phyloP scores from a whole-genome alignment of 1,140 invertebrate genomes.

The Sarcophaga peregrina region DNA sequence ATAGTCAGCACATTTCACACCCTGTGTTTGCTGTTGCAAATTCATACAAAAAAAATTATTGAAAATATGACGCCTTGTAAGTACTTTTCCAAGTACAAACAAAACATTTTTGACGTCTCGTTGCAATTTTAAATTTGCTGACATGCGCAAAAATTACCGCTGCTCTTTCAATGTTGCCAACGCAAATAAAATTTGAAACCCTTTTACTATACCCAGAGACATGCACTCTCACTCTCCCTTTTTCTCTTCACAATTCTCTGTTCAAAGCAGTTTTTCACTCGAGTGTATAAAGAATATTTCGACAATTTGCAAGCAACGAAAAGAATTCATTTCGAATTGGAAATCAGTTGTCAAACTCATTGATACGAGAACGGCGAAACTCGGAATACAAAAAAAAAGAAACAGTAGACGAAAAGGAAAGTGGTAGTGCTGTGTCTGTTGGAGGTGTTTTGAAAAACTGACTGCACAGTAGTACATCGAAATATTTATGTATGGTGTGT shows the following conservation, averaged over 20 bases:
- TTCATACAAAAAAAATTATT: background rate
- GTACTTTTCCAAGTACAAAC: too few species aligned
- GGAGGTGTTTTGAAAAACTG: slow-evolving; percentile 11
- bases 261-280: background rate
- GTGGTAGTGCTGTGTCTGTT: slow-evolving; percentile 18
- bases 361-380: slow-evolving; percentile 30
- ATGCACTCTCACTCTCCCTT: background rate
- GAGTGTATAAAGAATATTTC: background rate
- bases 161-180: slow-evolving; percentile 29
- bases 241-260: background rate
- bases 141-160: slow-evolving; percentile 31
- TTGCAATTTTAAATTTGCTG: background rate
- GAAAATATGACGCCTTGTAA: too few species aligned
- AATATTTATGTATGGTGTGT: slow-evolving; percentile 19
- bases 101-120: background rate
- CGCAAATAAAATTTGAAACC: background rate
- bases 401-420: slow-evolving; percentile 18
- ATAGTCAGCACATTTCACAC: slow-evolving; percentile 13
- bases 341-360: slow-evolving; percentile 40
- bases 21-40: slow-evolving; percentile 19
- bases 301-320: background rate
- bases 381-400: background rate
- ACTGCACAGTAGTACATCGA: background rate
- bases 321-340: slow-evolving; percentile 11
- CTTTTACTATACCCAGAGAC: background rate